phyloP scores from a whole-genome alignment of 2,797 vertebrate species.

The Tinamus major region DNA sequence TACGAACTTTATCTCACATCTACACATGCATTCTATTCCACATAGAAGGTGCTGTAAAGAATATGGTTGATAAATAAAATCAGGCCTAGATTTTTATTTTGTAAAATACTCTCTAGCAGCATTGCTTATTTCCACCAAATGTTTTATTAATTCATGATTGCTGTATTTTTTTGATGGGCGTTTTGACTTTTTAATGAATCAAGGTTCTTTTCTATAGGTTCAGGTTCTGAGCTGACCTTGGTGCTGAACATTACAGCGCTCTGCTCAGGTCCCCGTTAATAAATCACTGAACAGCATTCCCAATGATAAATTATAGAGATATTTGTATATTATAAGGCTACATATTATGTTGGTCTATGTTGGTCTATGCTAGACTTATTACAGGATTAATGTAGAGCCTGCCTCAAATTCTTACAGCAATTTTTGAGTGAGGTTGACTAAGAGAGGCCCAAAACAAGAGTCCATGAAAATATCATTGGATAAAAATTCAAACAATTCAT shows the following conservation, averaged over 20 bases:
- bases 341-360: neutral
- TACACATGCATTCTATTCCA: neutral
- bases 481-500: neutral
- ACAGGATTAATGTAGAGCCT: neutral
- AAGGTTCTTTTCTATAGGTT: rapidly evolving
- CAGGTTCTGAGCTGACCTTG: slow-evolving; percentile 53
- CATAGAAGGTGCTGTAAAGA: neutral
- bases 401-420: neutral
- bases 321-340: neutral
- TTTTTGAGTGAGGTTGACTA: neutral
- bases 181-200: neutral
- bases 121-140: neutral
- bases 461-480: neutral
- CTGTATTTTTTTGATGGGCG: neutral
- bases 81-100: neutral
- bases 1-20: neutral
- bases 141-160: neutral
- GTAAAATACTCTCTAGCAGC: neutral
- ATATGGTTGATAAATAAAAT: neutral
- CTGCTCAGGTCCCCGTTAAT: rapidly evolving
- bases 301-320: neutral
- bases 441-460: neutral
- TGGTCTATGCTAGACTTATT: neutral
- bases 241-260: neutral
- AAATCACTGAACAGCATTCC: neutral